These are phyloP conservation scores for Cistogaster globosa DNA, from an alignment of 2,888 invertebrate genomes.

Conservation along the genomic window DNA sequence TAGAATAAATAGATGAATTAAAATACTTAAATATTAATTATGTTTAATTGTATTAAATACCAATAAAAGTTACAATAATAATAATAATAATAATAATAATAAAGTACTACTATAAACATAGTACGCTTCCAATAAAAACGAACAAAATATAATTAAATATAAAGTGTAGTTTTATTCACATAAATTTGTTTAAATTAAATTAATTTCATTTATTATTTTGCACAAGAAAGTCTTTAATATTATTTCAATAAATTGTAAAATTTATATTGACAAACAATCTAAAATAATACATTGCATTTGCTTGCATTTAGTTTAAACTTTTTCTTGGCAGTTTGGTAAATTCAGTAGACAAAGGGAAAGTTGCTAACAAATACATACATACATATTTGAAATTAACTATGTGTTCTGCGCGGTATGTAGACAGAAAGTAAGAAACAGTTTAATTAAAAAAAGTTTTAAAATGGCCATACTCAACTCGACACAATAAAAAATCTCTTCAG, in stretches of 20 bases:
- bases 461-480: not conserved
- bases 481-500: not conserved
- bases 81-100: slow-evolving; percentile 31
- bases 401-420: too few relatives aligned
- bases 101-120: slow-evolving; percentile 18
- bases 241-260: too few relatives aligned
- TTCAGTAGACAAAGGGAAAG: too few relatives aligned
- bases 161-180: slow-evolving; percentile 4
- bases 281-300: too few relatives aligned
- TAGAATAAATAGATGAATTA: slow-evolving; percentile 25
- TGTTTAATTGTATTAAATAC: slow-evolving; percentile 44
- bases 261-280: too few relatives aligned
- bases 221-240: not conserved
- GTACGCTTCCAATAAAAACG: slow-evolving; percentile 34
- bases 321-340: too few relatives aligned
- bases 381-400: too few relatives aligned
- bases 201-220: not conserved
- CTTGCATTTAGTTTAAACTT: too few relatives aligned
- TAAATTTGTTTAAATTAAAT: not conserved
- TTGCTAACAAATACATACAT: too few relatives aligned
- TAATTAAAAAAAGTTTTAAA: too few relatives aligned
- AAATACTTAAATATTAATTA: not conserved
- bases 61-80: slow-evolving; percentile 27
- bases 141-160: slow-evolving; percentile 8
- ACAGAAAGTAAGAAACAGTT: too few relatives aligned